These are phyloP conservation scores for Eristalis pertinax DNA, from an alignment of 2,888 invertebrate species.

Conservation along the genomic window DNA sequence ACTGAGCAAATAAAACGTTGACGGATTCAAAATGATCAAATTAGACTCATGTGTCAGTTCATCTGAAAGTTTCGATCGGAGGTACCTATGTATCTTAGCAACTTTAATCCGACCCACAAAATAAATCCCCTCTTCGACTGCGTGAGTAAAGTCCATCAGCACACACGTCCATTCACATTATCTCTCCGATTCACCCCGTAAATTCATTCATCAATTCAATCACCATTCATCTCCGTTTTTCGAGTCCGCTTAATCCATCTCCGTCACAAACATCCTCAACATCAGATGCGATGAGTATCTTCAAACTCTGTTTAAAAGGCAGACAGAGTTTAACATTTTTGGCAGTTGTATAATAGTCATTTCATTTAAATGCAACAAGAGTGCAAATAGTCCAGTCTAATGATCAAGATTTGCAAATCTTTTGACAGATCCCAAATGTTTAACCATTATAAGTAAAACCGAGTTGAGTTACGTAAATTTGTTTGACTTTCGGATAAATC, in stretches of 20 bases:
- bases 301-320: background rate
- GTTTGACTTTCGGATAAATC: background rate
- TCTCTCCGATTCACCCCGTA: background rate
- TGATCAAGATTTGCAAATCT: background rate
- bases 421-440: background rate
- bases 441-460: background rate
- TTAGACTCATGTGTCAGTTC: no score
- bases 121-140: no score
- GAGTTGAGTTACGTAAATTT: background rate
- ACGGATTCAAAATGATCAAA: no score
- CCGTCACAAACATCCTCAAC: background rate
- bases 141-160: no score
- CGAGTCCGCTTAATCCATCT: background rate
- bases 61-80: no score
- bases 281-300: background rate
- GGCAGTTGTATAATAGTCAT: background rate
- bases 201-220: background rate
- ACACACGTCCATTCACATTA: no score
- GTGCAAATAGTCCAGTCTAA: background rate
- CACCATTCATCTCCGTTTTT: background rate
- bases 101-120: no score
- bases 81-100: no score
- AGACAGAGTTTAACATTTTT: background rate
- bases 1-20: no score
- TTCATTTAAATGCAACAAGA: background rate